Percentiles rank a stretch among this genome's conserved stretches.
phyloP scores from a whole-genome alignment of 2,888 invertebrate species.

The Listrodromus nycthemerus region DNA sequence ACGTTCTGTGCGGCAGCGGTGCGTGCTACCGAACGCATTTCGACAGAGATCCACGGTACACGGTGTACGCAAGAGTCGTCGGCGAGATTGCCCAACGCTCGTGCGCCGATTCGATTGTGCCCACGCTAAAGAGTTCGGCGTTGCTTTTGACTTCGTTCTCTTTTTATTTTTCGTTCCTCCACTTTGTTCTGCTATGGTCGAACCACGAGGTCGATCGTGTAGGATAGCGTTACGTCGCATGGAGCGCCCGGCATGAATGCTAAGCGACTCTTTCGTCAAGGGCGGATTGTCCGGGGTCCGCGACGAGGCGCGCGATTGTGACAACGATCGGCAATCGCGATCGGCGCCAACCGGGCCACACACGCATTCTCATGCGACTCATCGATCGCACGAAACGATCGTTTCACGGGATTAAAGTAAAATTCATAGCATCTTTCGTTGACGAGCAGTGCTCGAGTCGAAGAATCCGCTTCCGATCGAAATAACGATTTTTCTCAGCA shows the following conservation, averaged over 20 bases:
- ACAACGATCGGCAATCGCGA: slow-evolving; percentile 45
- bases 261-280: slow-evolving; percentile 75
- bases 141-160: slow-evolving; percentile 28
- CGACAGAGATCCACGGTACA: slow-evolving; percentile 29
- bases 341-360: slow-evolving; percentile 77
- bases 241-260: slow-evolving; percentile 74
- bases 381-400: slow-evolving; percentile 1
- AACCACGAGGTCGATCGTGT: slow-evolving; percentile 55
- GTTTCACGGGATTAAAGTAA: not conserved
- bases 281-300: slow-evolving; percentile 66
- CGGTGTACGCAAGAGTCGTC: slow-evolving; percentile 10
- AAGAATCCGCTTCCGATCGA: too few species aligned
- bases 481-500: too few species aligned
- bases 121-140: slow-evolving; percentile 44
- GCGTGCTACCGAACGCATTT: slow-evolving; percentile 48
- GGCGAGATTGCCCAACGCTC: slow-evolving; percentile 33
- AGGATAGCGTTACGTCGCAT: slow-evolving; percentile 61
- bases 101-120: slow-evolving; percentile 51
- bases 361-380: slow-evolving; percentile 4
- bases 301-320: slow-evolving; percentile 48
- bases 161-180: slow-evolving; percentile 22
- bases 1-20: slow-evolving; percentile 15
- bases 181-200: slow-evolving; percentile 27
- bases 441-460: not conserved
- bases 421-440: not conserved